phyloP scores from a whole-genome alignment of 2,888 invertebrate species.

The Deilephila porcellus region DNA sequence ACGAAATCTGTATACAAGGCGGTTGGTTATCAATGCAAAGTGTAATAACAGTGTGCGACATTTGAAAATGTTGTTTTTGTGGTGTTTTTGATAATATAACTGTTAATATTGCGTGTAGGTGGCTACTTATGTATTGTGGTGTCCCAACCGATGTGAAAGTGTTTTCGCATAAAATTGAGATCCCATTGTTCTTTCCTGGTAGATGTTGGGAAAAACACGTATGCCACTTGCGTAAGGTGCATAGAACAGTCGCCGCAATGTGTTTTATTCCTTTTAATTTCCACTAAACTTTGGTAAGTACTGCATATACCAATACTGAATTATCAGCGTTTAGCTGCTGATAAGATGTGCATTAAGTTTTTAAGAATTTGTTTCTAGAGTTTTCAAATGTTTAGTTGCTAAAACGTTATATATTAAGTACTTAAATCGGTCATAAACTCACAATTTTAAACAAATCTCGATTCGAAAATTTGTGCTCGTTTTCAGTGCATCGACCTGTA shows the following conservation, averaged over 20 bases:
- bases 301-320: constrained; percentile 12
- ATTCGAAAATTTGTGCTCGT: not conserved
- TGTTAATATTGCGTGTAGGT: constrained; percentile 82
- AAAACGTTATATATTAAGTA: not conserved
- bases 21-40: constrained; percentile 40
- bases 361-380: constrained; percentile 8
- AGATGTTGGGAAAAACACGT: constrained; percentile 66
- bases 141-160: constrained; percentile 78
- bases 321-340: constrained; percentile 9
- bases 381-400: not conserved
- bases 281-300: constrained; percentile 52
- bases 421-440: not conserved
- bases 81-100: constrained; percentile 65
- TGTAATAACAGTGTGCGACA: constrained; percentile 39
- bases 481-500: constrained; percentile 1
- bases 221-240: constrained; percentile 63
- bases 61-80: constrained; percentile 33
- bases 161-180: constrained; percentile 82
- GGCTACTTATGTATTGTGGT: constrained; percentile 69
- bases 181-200: constrained; percentile 82
- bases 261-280: constrained; percentile 44
- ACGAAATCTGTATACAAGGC: constrained; percentile 44
- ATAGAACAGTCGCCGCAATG: constrained; percentile 54
- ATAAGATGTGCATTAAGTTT: constrained; percentile 23
- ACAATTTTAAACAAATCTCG: not conserved